These are phyloP conservation scores for Cheilosia scutellata DNA, from an alignment of 2,888 invertebrate genomes.

Conservation along the genomic window DNA sequence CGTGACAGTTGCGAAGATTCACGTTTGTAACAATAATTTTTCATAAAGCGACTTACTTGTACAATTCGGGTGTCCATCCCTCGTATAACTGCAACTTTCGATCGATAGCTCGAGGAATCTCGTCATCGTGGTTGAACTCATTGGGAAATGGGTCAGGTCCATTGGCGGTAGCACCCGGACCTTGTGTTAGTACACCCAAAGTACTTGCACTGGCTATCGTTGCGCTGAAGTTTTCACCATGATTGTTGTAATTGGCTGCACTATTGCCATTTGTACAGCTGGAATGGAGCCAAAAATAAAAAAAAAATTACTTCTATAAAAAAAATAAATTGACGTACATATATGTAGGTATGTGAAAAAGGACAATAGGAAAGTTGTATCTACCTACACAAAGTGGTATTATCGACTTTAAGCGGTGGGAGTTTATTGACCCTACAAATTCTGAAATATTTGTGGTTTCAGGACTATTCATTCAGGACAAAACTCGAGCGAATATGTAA, in stretches of 20 bases:
- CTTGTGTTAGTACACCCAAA: constrained; percentile 52
- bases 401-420: too few species aligned
- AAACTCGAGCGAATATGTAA: too few species aligned
- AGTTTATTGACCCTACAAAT: too few species aligned
- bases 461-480: too few species aligned
- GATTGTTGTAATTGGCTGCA: constrained; percentile 66
- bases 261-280: constrained; percentile 79
- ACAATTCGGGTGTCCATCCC: constrained; percentile 83
- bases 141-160: constrained; percentile 50
- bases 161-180: constrained; percentile 30
- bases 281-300: constrained; percentile 54
- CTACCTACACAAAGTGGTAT: too few species aligned
- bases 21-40: background rate
- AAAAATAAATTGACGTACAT: background rate
- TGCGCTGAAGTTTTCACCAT: constrained; percentile 62
- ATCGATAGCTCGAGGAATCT: constrained; percentile 76
- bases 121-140: constrained; percentile 40
- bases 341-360: too few species aligned
- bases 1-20: constrained; percentile 16
- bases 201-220: constrained; percentile 68
- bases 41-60: constrained; percentile 80
- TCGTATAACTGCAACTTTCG: constrained; percentile 81
- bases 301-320: background rate
- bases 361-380: too few species aligned
- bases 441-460: too few species aligned